Evolutionary conservation across 2,888 invertebrate genomes (phyloP), one percentile per base, ranked within the genome.

Genomic region (Dolichopus griseipennis): DNA sequence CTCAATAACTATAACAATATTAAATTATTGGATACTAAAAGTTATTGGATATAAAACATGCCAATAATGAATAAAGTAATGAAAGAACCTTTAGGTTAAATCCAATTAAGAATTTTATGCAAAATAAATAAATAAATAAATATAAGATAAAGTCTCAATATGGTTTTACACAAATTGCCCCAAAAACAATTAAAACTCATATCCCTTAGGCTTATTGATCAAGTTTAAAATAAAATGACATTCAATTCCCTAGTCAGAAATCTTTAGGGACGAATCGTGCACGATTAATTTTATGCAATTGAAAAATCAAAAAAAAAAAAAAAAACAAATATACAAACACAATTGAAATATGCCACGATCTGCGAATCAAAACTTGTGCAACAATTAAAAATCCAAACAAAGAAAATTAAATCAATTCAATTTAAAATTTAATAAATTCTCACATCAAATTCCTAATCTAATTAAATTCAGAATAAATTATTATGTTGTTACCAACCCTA

Each of bases 91-190:
- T 52, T 18, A 52, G 52, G 52, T 52, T 52, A 52, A 18, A 18
- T 52, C 52, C 52, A 52, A 52, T 52, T 52, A 52, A 52, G 52
- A 52, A 52, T 52, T 52, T 52, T 18, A 52, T 52, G 52, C n/a
- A 52, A 52, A 52, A 52, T 18, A 52, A 18, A 18, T 52, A 52
- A 52, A 52, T 52, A 6, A 18, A 41, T 41, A 52, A 52, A 37
- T 8, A 37, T 37, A 37, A 37, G n/a, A n/a, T n/a, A n/a, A n/a
- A n/a, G n/a, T n/a, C n/a, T 52, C 52, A 18, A 52, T 37, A 37
- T 15, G 52, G 52, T 52, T 9, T 12, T 12, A 41, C 9, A n/a
- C 9, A 18, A 52, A n/a, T 18, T 18, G 43, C 43, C 7, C 7
- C 43, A 52, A 12, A 37, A 15, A 52, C 2, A n/a, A 52, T 10